phyloP scores from a whole-genome alignment of 1,140 invertebrate species.

The Lerema accius region DNA sequence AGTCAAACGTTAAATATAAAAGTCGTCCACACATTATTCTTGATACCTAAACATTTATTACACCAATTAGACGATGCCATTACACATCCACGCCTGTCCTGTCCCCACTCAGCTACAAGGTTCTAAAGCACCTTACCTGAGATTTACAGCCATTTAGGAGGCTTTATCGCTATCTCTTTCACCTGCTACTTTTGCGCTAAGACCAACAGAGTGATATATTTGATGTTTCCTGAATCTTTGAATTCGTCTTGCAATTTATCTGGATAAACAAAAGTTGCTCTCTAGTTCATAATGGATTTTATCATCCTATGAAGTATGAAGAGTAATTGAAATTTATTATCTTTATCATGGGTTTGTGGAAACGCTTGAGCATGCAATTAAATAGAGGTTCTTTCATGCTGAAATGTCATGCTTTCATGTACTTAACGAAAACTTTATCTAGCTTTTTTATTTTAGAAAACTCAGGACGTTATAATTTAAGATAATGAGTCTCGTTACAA shows the following conservation, averaged over 20 bases:
- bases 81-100: neutral
- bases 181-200: neutral
- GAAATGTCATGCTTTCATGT: too few species aligned
- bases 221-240: neutral
- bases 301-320: too few species aligned
- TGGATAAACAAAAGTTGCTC: neutral
- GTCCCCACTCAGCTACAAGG: neutral
- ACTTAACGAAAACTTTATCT: too few species aligned
- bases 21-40: neutral
- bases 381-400: too few species aligned
- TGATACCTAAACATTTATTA: conserved; percentile 6
- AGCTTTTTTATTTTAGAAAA: too few species aligned
- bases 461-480: too few species aligned
- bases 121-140: neutral
- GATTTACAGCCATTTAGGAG: conserved; percentile 11
- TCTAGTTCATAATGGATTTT: neutral
- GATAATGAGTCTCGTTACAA: too few species aligned
- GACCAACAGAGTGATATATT: conserved; percentile 1
- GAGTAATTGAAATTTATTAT: too few species aligned
- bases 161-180: conserved; percentile 2
- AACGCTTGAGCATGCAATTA: too few species aligned
- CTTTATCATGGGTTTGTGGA: too few species aligned
- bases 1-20: too few species aligned
- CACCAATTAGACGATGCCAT: conserved; percentile 2
- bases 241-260: neutral